phyloP scores from a whole-genome alignment of 2,113 vertebrate genomes.

The Artemisiospiza belli region DNA sequence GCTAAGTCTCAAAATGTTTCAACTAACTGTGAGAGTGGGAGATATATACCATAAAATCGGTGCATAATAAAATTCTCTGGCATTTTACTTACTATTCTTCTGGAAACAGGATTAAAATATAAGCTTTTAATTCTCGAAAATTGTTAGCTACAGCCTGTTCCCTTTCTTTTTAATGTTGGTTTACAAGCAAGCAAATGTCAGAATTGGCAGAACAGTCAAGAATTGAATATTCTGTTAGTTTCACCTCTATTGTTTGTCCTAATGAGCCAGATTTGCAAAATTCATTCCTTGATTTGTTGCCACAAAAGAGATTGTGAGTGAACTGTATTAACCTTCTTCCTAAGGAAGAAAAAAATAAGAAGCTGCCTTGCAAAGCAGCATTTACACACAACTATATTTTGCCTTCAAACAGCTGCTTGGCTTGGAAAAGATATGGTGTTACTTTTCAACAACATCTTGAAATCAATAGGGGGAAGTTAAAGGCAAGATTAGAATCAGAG shows the following conservation, averaged over 20 bases:
- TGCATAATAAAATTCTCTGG: neutral
- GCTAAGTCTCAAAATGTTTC: neutral
- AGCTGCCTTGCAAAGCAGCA: neutral
- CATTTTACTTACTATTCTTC: neutral
- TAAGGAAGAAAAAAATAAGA: neutral
- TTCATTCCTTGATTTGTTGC: neutral
- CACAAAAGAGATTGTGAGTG: neutral
- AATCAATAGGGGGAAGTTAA: slow-evolving; percentile 28
- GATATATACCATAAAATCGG: neutral
- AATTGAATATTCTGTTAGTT: neutral
- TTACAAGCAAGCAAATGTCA: neutral
- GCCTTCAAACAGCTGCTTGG: neutral
- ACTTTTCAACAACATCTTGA: slow-evolving; percentile 38
- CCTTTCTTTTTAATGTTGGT: neutral
- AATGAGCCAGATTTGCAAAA: neutral
- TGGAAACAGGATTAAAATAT: neutral
- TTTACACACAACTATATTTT: neutral
- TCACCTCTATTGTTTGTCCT: neutral
- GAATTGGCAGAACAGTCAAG: neutral
- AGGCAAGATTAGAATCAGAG: slow-evolving; percentile 20
- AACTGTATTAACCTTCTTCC: neutral
- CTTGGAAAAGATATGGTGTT: neutral
- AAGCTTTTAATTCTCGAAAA: neutral
- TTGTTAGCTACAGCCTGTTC: neutral
- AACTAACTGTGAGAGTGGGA: neutral